Evolutionary conservation across 2,113 vertebrate genomes (phyloP).

Genomic region (Tragelaphus imberbis): DNA sequence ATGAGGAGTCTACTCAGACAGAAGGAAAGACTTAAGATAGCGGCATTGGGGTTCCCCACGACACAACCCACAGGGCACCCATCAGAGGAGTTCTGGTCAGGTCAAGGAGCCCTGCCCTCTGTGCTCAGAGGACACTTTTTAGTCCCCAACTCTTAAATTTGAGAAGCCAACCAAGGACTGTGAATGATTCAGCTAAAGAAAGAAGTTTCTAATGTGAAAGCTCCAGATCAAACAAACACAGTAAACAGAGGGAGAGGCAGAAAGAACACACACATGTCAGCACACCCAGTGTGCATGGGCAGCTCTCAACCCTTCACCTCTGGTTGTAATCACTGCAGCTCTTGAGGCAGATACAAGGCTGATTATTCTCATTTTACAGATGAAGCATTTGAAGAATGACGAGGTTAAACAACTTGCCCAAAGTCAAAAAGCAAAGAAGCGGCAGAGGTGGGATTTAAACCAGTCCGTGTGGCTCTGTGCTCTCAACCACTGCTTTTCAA

Average conservation of each 20-base stretch:
- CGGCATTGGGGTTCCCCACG: background rate
- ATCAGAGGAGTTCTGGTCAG: background rate
- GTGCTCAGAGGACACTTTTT: background rate
- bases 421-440: background rate
- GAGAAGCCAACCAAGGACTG: background rate
- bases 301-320: background rate
- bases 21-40: background rate
- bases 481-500: background rate
- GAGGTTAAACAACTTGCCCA: too few species aligned
- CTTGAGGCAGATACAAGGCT: accelerated
- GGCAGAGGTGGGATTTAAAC: background rate
- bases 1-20: background rate
- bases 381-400: background rate
- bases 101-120: background rate
- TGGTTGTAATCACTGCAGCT: accelerated
- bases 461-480: background rate
- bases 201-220: background rate
- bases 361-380: accelerated
- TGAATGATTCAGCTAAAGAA: background rate
- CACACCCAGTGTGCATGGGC: accelerated
- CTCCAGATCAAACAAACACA: background rate
- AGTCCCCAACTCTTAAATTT: background rate
- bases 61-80: background rate
- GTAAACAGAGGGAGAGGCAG: background rate
- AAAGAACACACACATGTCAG: accelerated